Evolutionary conservation across 2,888 invertebrate genomes (phyloP).

Genomic region (Drosophila stalkeri): DNA sequence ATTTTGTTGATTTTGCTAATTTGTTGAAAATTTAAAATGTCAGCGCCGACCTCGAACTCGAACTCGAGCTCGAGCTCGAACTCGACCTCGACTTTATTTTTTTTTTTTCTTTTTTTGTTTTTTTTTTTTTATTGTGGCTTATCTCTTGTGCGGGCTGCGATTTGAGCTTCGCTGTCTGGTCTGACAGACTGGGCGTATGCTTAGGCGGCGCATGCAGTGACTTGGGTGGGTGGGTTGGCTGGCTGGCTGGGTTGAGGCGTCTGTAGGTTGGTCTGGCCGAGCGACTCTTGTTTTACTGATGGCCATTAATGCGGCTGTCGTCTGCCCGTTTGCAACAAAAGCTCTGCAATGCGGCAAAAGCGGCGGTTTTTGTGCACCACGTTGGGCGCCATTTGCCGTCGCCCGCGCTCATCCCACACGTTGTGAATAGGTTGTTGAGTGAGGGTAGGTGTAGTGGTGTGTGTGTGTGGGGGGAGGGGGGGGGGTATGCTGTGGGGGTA

Average conservation of each 20-base stretch:
- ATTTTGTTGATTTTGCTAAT: slow-evolving; percentile 8
- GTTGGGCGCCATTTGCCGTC: slow-evolving; percentile 35
- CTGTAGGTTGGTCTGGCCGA: neutral
- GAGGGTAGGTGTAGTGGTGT: too few species aligned
- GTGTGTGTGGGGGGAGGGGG: slow-evolving; percentile 9
- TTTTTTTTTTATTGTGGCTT: slow-evolving; percentile 1
- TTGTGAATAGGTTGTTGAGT: slow-evolving; percentile 2
- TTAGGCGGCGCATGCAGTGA: slow-evolving; percentile 30
- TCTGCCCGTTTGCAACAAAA: slow-evolving; percentile 69
- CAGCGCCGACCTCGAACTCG: slow-evolving; percentile 14
- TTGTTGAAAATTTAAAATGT: slow-evolving; percentile 10
- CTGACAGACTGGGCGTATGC: slow-evolving; percentile 19
- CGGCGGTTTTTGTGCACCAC: slow-evolving; percentile 71
- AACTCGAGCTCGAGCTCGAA: slow-evolving; percentile 7
- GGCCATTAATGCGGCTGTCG: slow-evolving; percentile 72
- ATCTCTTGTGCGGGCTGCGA: slow-evolving; percentile 33
- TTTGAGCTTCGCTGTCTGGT: slow-evolving; percentile 25
- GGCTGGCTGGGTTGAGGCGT: neutral
- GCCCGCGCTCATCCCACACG: slow-evolving; percentile 26
- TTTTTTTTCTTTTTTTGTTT: neutral
- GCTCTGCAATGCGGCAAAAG: slow-evolving; percentile 78
- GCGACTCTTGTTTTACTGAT: slow-evolving; percentile 55
- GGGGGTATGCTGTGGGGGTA: slow-evolving; percentile 10
- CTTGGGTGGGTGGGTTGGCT: neutral
- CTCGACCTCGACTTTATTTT: neutral